phyloP scores from a whole-genome alignment of 2,113 vertebrate genomes.

The Neofelis nebulosa region DNA sequence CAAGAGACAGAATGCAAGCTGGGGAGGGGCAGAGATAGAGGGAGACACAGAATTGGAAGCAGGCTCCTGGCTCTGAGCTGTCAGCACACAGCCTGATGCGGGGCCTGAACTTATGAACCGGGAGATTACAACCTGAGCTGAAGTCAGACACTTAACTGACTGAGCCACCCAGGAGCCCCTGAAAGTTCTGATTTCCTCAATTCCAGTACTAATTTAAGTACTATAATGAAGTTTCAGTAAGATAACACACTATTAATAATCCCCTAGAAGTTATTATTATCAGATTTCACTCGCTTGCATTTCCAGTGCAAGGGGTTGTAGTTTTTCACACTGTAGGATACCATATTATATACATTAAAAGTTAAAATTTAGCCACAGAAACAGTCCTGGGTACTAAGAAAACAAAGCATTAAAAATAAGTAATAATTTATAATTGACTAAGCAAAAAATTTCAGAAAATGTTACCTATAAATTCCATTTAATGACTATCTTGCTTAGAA shows the following conservation, averaged over 20 bases:
- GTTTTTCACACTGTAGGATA: background rate
- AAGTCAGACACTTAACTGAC: too few species aligned
- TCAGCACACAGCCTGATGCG: too few species aligned
- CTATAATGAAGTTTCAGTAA: background rate
- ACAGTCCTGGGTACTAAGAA: background rate
- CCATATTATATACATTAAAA: background rate
- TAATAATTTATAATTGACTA: background rate
- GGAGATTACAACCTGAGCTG: too few species aligned
- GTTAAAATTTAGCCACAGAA: background rate
- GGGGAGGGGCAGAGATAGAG: too few species aligned
- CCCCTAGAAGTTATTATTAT: background rate
- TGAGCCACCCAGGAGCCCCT: background rate
- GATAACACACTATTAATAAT: background rate
- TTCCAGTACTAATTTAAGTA: constrained; percentile 40
- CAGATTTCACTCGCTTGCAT: background rate
- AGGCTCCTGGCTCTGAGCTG: too few species aligned
- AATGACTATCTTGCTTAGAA: constrained; percentile 83
- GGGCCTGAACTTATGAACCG: too few species aligned
- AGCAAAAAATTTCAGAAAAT: constrained; percentile 50
- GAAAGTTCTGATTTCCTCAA: background rate
- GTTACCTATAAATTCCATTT: constrained; percentile 82
- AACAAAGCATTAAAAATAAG: constrained; percentile 26
- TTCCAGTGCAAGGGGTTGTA: background rate
- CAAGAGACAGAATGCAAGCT: too few species aligned
- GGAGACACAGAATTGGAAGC: too few species aligned